Conservation (phyloP, 2,113 vertebrate species). For the Cynocephalus volans region DNA sequence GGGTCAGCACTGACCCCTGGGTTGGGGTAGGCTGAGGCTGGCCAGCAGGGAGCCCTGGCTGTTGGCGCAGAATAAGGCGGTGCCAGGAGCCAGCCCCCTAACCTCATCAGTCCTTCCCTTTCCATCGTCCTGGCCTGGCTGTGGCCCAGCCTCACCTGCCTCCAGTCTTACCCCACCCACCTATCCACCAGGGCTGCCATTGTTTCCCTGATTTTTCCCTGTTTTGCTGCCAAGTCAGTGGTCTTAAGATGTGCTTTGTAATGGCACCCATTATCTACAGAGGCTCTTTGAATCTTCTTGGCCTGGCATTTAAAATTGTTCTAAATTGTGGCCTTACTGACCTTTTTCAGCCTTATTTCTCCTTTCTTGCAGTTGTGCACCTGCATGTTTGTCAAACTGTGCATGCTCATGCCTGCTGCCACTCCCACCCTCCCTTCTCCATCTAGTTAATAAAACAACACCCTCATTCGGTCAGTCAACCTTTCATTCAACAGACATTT, state of each 20-base stretch:
- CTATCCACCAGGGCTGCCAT: neutral
- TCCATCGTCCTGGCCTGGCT: neutral
- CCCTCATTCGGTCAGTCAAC: neutral
- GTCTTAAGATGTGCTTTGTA: neutral
- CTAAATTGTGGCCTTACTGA: neutral
- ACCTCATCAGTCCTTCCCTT: neutral
- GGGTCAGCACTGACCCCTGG: neutral
- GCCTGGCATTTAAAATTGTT: neutral
- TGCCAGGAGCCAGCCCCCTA: neutral
- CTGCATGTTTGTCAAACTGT: neutral
- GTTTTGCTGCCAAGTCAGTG: neutral
- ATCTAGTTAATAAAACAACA: neutral
- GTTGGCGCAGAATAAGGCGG: neutral
- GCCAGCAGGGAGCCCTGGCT: neutral
- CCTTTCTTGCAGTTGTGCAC: neutral
- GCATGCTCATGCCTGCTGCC: neutral
- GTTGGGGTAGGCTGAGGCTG: neutral
- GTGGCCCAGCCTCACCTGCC: neutral
- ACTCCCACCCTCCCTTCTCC: neutral
- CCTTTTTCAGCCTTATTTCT: neutral
- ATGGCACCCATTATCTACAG: neutral
- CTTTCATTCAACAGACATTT: neutral
- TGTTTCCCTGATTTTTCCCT: neutral
- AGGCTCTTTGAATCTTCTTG: neutral
- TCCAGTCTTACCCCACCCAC: neutral